Evolutionary conservation across 1,140 invertebrate species (phyloP).

Genomic region (Holotrichia oblita): DNA sequence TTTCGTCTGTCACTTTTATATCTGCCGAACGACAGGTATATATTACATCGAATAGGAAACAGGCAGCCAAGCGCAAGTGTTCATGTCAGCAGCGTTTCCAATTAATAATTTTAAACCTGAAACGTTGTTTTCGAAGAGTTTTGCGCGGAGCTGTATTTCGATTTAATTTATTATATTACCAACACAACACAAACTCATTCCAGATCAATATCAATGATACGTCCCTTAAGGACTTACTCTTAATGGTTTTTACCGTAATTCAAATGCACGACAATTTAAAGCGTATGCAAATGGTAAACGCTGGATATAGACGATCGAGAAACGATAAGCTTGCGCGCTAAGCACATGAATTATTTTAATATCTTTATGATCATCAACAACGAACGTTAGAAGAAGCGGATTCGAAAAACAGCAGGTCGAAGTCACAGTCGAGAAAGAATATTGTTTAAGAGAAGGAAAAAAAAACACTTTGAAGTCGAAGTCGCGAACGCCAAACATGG

Average conservation of each 20-base stretch:
- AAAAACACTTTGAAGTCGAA: not conserved
- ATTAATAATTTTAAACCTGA: not conserved
- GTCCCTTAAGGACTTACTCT: not conserved
- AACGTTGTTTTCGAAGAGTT: not conserved
- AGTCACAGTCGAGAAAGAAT: not conserved
- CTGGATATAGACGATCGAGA: not conserved
- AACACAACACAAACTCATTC: not conserved
- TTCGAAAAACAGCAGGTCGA: not conserved
- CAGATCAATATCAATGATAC: conserved; percentile 2
- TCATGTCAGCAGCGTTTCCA: not conserved
- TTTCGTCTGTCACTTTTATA: not conserved
- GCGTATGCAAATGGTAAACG: conserved; percentile 11
- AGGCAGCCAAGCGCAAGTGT: not conserved
- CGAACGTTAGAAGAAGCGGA: too few species aligned
- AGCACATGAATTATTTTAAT: conserved; percentile 14
- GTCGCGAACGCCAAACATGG: conserved; percentile 44
- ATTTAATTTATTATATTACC: not conserved
- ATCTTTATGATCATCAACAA: conserved; percentile 3
- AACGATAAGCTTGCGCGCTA: not conserved
- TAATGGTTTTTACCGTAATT: not conserved
- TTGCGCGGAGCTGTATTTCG: not conserved
- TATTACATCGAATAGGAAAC: not conserved
- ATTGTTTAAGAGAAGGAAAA: not conserved
- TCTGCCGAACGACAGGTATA: conserved; percentile 4
- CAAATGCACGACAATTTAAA: not conserved